These are phyloP conservation scores for Autographa gamma DNA, from an alignment of 2,888 invertebrate species.

Conservation along the genomic window DNA sequence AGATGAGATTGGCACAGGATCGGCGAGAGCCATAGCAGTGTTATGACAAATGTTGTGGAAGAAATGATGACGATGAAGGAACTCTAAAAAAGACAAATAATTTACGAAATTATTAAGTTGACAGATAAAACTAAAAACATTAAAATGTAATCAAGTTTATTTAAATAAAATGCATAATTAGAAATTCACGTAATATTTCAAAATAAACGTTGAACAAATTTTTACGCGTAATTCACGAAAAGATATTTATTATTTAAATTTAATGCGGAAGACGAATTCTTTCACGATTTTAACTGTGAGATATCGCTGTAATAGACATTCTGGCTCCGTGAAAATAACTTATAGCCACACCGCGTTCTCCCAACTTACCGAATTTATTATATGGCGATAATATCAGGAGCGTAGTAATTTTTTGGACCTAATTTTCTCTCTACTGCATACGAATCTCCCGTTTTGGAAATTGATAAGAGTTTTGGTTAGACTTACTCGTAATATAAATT, in stretches of 20 bases:
- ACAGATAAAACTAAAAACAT: not conserved
- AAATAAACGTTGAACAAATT: not conserved
- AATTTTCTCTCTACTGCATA: not conserved
- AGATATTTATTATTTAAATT: constrained; percentile 11
- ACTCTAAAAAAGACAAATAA: no score
- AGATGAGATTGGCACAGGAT: not conserved
- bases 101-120: no score
- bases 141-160: not conserved
- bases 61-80: not conserved
- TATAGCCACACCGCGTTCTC: not conserved
- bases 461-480: no score
- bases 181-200: not conserved
- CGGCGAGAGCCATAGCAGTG: not conserved
- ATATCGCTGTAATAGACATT: constrained; percentile 20
- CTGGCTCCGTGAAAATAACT: constrained; percentile 13
- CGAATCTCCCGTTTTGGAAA: no score
- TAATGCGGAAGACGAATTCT: constrained; percentile 34
- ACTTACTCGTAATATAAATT: no score
- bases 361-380: not conserved
- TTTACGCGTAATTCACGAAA: not conserved
- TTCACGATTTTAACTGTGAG: constrained; percentile 24
- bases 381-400: not conserved
- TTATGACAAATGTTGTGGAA: not conserved
- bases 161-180: not conserved
- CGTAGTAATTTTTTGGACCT: not conserved